Evolutionary conservation across 92 coral and sea anemone genomes (phyloP).

Genomic region (Palythoa grandis): DNA sequence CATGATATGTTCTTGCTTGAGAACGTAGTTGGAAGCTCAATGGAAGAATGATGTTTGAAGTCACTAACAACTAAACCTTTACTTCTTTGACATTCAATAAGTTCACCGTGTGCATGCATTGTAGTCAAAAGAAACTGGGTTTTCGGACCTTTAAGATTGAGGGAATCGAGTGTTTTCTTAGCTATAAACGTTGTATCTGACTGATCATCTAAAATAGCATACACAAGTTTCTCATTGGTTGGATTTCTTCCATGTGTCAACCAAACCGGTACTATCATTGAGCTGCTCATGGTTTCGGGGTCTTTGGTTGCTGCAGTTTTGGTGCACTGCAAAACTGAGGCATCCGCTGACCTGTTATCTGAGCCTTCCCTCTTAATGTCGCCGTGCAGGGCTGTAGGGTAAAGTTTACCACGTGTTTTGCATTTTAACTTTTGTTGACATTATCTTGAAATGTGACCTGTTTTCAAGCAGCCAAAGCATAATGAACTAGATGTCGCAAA

Average conservation of each 20-base stretch:
- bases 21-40: conserved; percentile 55
- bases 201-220: conserved; percentile 70
- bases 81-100: conserved; percentile 46
- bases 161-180: conserved; percentile 22
- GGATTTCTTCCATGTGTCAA: conserved; percentile 37
- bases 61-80: conserved; percentile 55
- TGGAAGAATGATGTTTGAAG: conserved; percentile 26
- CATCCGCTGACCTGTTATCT: not conserved
- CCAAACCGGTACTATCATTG: conserved; percentile 73
- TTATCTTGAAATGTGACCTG: conserved; percentile 63
- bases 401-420: conserved; percentile 49
- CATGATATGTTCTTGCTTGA: conserved; percentile 47
- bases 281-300: conserved; percentile 31
- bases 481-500: conserved; percentile 56
- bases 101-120: conserved; percentile 58
- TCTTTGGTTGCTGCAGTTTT: conserved; percentile 36
- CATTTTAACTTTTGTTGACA: conserved; percentile 57
- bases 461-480: conserved; percentile 61
- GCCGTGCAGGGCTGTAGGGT: conserved; percentile 65
- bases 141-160: conserved; percentile 56
- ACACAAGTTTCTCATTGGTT: conserved; percentile 42
- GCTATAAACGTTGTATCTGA: conserved; percentile 55
- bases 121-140: conserved; percentile 51
- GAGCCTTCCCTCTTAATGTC: conserved; percentile 44
- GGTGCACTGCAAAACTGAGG: conserved; percentile 6